Conservation (phyloP, 1,140 invertebrate species). For the Drosophila lacteicornis region DNA sequence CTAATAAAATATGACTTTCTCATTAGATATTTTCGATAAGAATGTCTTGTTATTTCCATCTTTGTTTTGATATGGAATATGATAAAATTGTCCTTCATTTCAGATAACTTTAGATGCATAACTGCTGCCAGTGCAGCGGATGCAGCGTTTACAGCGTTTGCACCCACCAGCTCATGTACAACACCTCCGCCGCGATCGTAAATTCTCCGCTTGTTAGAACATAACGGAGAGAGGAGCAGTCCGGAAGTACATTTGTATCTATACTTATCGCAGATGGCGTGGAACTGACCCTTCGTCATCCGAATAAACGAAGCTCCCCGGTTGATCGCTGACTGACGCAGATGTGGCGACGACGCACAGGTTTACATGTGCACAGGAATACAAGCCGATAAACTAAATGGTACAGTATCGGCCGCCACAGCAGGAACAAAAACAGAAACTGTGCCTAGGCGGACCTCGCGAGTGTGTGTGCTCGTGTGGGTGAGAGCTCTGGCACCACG, state of each 20-base stretch:
- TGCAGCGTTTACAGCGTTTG: no score
- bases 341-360: conserved; percentile 13
- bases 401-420: conserved; percentile 39
- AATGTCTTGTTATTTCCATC: not conserved
- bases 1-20: no score
- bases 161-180: no score
- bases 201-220: not conserved
- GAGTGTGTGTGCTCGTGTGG: conserved; percentile 16
- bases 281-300: conserved; percentile 7
- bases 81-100: not conserved
- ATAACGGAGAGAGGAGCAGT: no score
- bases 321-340: conserved; percentile 15
- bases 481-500: conserved; percentile 32
- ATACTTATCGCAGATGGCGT: conserved; percentile 8
- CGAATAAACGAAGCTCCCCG: conserved; percentile 1
- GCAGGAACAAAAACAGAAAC: conserved; percentile 24
- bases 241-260: not conserved
- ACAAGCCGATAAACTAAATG: conserved; percentile 56
- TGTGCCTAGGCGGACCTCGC: conserved; percentile 32
- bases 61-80: not conserved
- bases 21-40: no score
- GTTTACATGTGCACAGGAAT: conserved; percentile 12
- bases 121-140: no score
- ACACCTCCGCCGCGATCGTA: not conserved
- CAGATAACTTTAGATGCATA: no score